These are phyloP conservation scores for Penaeus chinensis DNA, from an alignment of 1,140 invertebrate genomes.

Conservation along the genomic window DNA sequence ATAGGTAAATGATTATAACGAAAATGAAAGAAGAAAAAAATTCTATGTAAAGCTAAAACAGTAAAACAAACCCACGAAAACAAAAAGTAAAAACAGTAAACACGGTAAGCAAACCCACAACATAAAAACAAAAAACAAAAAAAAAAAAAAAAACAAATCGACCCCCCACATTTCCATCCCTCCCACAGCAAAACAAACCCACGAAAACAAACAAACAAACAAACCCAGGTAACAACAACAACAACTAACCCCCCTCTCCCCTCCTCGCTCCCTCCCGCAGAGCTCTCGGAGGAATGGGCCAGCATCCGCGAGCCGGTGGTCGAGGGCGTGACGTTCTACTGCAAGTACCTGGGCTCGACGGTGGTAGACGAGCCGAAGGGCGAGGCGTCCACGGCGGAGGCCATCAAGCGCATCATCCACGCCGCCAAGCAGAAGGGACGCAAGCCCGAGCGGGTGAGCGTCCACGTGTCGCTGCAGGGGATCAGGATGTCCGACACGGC, in stretches of 20 bases:
- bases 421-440: conserved; percentile 69
- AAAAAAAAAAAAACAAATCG: too few relatives aligned
- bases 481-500: conserved; percentile 78
- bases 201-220: too few relatives aligned
- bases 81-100: too few relatives aligned
- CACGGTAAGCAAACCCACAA: too few relatives aligned
- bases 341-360: conserved; percentile 81
- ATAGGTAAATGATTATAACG: too few relatives aligned
- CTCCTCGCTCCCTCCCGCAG: conserved; percentile 68
- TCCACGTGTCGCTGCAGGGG: conserved; percentile 72
- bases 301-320: conserved; percentile 75
- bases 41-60: too few relatives aligned
- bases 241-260: neutral
- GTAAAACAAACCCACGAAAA: too few relatives aligned
- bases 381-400: conserved; percentile 76
- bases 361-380: conserved; percentile 76
- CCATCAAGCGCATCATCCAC: conserved; percentile 77
- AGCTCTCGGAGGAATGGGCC: conserved; percentile 82
- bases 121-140: too few relatives aligned
- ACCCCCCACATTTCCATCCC: too few relatives aligned
- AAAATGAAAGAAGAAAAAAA: too few relatives aligned
- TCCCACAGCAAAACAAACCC: too few relatives aligned
- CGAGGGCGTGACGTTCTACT: conserved; percentile 75
- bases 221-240: too few relatives aligned
- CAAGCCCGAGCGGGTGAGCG: conserved; percentile 78